Base-by-base conservation (phyloP, 2,888 invertebrate species). In the Cataglyphis albicans region DNA sequence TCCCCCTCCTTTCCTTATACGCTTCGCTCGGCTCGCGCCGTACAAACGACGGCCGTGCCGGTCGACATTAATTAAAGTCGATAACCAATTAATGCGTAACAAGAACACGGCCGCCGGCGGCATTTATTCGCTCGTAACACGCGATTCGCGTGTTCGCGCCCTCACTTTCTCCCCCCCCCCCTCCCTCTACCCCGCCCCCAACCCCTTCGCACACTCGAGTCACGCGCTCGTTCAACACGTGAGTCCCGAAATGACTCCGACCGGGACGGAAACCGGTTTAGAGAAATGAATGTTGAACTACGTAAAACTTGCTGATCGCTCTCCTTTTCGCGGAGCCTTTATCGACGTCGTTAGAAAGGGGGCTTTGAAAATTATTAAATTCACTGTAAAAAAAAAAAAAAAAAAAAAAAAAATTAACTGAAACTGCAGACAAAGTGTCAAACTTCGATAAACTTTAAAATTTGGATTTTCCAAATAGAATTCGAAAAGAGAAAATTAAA, bases 31-130 rank as follows among this genome's bases (percentile, higher is more conserved):
- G 52, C 64, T 55, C 67, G 67, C 75, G 61, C 44, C 78, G 72
- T 72, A 59, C 72, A 72, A 80, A 61, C 57, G 70, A 70, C 59
- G 35, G 48, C 18, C 48, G 48, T 4, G 12, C 61, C 21, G 57
- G 57, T 67, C 78, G 82, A 82, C 67, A 67, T 82, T 82, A 82
- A 82, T 82, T 82, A 82, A 78, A 82, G 65, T 38, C 78, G 78
- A 82, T 82, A 82, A 82, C 67, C 82, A 82, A 82, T 82, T 82
- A 82, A 82, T 78, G 59, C 82, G 82, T 80, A 80, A 80, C 78
- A 59, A 63, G 61, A 74, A 74, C 68, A 70, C 67, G 41, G 44
- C 73, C 59, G 35, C 59, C 44, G 55, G 48, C 57, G 83, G 55
- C 59, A 61, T 65, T 73, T 82, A 82, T 68, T 74, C 74, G 65